Percentiles rank a stretch among this genome's conserved stretches.
Conservation (phyloP, 1,140 invertebrate genomes). For the Drosophila lacteicornis region DNA sequence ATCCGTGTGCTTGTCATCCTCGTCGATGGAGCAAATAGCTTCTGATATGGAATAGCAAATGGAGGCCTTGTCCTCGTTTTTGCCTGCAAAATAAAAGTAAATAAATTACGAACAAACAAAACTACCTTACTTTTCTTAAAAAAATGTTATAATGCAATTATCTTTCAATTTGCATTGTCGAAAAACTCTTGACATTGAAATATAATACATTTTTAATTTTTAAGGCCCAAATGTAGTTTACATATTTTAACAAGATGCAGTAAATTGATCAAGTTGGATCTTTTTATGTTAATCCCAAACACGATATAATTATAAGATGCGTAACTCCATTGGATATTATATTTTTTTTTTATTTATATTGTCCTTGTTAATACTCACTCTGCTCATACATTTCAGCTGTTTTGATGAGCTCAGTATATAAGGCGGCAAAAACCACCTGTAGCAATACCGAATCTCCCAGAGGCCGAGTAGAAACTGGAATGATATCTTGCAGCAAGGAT, state of each 20-base stretch:
- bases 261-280: too few species aligned
- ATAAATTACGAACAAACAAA: neutral
- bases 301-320: too few species aligned
- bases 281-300: too few species aligned
- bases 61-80: constrained; percentile 66
- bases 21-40: constrained; percentile 91
- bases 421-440: constrained; percentile 87
- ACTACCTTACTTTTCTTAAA: neutral
- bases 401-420: constrained; percentile 87
- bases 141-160: too few species aligned
- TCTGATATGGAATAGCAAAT: constrained; percentile 88
- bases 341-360: too few species aligned
- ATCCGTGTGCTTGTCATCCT: constrained; percentile 90
- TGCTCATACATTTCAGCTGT: constrained; percentile 85
- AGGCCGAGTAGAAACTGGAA: constrained; percentile 88
- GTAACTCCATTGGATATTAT: too few species aligned
- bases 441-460: constrained; percentile 89
- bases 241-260: too few species aligned
- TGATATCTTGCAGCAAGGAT: constrained; percentile 87
- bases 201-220: too few species aligned
- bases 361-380: constrained; percentile 30
- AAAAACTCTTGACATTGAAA: too few species aligned
- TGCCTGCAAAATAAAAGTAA: constrained; percentile 31
- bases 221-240: neutral
- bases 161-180: too few species aligned